A percentile compares a stretch with the other conserved stretches of the same genome.
phyloP scores from a whole-genome alignment of 2,888 invertebrate species.

The Sussaba pulchella region DNA sequence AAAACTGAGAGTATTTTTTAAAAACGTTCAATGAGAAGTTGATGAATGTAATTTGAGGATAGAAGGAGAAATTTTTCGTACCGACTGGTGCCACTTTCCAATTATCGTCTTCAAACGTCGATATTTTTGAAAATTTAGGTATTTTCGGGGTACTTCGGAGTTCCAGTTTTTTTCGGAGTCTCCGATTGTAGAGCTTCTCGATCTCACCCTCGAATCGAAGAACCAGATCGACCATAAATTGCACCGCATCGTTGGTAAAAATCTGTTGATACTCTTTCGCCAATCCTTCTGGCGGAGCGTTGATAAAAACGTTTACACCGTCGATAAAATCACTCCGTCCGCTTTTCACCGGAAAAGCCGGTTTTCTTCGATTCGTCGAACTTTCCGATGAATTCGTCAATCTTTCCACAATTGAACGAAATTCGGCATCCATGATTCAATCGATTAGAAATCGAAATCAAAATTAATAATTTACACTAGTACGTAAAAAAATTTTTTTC shows the following conservation, averaged over 20 bases:
- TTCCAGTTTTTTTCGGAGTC: conserved; percentile 82
- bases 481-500: neutral
- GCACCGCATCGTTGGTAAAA: conserved; percentile 86
- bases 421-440: conserved; percentile 41
- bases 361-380: neutral
- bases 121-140: conserved; percentile 84
- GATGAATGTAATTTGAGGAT: neutral
- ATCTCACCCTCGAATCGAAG: conserved; percentile 85
- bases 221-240: conserved; percentile 86
- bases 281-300: conserved; percentile 86
- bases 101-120: conserved; percentile 84
- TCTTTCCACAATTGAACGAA: conserved; percentile 15
- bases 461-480: no score
- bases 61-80: conserved; percentile 69
- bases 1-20: neutral
- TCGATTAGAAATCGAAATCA: neutral
- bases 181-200: conserved; percentile 84
- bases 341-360: neutral
- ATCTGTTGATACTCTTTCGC: conserved; percentile 86
- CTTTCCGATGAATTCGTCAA: neutral
- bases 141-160: conserved; percentile 79
- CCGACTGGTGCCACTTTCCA: conserved; percentile 88
- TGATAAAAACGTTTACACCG: conserved; percentile 82
- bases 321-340: neutral
- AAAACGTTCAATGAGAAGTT: no score